phyloP scores from a whole-genome alignment of 2,113 vertebrate species.

The Podilymbus podiceps region DNA sequence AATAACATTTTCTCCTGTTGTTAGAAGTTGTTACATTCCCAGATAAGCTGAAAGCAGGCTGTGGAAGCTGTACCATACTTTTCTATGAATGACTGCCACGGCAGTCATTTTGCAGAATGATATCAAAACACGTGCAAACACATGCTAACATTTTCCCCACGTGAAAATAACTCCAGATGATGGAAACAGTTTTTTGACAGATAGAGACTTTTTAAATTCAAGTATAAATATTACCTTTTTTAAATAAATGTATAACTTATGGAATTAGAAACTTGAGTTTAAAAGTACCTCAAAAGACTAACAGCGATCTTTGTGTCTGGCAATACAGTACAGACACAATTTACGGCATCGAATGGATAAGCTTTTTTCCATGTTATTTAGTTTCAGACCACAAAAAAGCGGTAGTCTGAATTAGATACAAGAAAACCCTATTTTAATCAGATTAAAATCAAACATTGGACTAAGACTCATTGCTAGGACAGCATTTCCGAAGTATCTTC shows the following conservation, averaged over 20 bases:
- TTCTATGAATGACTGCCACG: neutral
- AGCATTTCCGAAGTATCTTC: neutral
- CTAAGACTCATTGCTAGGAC: neutral
- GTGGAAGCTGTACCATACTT: neutral
- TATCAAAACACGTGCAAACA: neutral
- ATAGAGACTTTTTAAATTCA: neutral
- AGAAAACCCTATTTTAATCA: neutral
- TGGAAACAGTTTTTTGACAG: neutral
- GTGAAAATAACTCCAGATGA: neutral
- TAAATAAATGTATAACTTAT: neutral
- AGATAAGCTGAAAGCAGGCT: neutral
- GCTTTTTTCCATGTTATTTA: neutral
- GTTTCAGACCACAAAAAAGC: neutral
- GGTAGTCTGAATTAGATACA: neutral
- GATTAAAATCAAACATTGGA: neutral
- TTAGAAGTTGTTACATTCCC: neutral
- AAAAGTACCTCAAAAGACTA: neutral
- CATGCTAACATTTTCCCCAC: neutral
- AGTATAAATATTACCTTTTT: neutral
- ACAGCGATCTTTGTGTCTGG: neutral
- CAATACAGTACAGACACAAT: accelerated
- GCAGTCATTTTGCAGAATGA: neutral
- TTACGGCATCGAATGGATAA: neutral
- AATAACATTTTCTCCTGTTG: neutral
- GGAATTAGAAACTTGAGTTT: neutral